Conservation (phyloP, 2,797 vertebrate species). For the Syngnathus rostellatus region DNA sequence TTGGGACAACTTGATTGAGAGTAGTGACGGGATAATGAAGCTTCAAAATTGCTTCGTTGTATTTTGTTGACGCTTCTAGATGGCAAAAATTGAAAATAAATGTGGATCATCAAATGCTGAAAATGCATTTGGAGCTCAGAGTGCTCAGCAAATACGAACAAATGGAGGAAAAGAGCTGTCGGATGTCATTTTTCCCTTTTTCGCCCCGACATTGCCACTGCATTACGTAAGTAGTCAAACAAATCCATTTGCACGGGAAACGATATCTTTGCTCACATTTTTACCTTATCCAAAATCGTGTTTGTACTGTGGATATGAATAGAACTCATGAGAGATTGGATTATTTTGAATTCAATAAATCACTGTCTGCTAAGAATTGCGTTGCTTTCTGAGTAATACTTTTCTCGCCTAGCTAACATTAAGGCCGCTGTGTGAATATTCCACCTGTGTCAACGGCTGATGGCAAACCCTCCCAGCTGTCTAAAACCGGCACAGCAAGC, state of each 20-base stretch:
- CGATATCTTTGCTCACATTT: neutral
- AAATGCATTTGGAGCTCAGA: neutral
- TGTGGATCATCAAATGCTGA: neutral
- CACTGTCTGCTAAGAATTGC: neutral
- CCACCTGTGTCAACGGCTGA: neutral
- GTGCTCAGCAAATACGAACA: neutral
- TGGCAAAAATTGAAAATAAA: no score
- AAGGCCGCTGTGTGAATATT: neutral
- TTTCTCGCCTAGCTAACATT: no score
- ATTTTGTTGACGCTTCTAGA: no score
- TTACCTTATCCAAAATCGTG: neutral
- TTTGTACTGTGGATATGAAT: neutral
- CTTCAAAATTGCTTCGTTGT: no score
- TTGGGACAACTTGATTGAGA: neutral
- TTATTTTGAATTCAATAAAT: neutral
- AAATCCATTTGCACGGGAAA: neutral
- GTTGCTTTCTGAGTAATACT: no score
- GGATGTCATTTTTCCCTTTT: neutral
- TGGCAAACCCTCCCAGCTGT: neutral
- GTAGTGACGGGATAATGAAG: neutral
- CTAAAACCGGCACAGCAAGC: slow-evolving; percentile 1
- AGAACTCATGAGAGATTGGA: neutral
- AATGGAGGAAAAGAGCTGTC: neutral
- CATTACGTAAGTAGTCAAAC: neutral
- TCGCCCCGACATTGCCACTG: neutral